A percentile compares a stretch with the other conserved stretches of the same genome.
phyloP scores from a whole-genome alignment of 2,797 vertebrate genomes.

The Monodelphis domestica region DNA sequence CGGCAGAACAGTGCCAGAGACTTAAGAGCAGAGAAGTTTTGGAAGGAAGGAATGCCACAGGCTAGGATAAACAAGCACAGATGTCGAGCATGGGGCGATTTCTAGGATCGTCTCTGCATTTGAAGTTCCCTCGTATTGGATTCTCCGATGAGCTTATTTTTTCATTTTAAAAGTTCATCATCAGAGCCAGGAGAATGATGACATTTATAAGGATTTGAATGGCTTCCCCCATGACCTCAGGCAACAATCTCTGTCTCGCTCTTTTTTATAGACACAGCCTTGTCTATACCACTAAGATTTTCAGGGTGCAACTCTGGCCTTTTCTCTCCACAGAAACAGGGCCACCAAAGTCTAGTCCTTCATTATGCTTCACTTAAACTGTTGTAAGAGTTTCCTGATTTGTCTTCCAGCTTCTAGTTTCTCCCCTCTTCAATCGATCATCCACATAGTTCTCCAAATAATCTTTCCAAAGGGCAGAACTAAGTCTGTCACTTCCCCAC shows the following conservation, averaged over 20 bases:
- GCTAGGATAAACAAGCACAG: constrained; percentile 40
- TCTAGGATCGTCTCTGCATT: neutral
- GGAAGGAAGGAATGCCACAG: constrained; percentile 40
- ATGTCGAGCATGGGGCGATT: neutral
- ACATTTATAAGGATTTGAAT: neutral
- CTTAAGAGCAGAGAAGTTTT: neutral
- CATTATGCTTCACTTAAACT: neutral
- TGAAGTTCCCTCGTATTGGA: neutral
- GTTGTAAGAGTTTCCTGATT: neutral
- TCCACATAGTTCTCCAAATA: neutral
- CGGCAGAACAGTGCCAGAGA: constrained; percentile 19
- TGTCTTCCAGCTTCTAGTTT: neutral
- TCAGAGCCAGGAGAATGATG: neutral
- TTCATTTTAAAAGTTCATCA: neutral
- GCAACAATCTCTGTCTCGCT: neutral
- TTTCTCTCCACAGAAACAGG: neutral
- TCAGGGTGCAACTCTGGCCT: neutral
- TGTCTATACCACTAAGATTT: neutral
- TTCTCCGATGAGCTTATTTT: neutral
- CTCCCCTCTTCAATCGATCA: neutral
- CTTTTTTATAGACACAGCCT: neutral
- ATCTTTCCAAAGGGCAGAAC: neutral
- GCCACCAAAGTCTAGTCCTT: neutral
- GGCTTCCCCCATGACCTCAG: neutral
- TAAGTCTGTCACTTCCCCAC: neutral